Conservation (phyloP, 2,113 vertebrate genomes). For the Cheilinus undulatus region DNA sequence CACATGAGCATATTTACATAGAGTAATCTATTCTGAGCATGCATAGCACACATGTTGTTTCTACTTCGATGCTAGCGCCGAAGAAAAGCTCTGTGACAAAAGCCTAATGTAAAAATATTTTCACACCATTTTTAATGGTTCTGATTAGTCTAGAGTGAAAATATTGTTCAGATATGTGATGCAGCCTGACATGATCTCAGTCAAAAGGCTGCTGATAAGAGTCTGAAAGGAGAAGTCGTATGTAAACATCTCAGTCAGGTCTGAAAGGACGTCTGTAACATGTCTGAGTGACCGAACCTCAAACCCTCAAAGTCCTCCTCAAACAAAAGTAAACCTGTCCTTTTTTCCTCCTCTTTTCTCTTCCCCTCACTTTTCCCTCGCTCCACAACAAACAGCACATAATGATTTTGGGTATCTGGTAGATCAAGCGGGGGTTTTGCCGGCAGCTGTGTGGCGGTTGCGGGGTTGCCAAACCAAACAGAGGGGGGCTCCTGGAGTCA, state of each 20-base stretch:
- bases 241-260: constrained; percentile 42
- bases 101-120: background rate
- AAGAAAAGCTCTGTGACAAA: background rate
- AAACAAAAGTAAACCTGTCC: constrained; percentile 63
- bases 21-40: too few relatives aligned
- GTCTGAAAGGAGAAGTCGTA: constrained; percentile 21
- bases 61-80: background rate
- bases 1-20: background rate
- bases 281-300: constrained; percentile 53
- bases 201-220: constrained; percentile 28
- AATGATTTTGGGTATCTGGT: constrained; percentile 75
- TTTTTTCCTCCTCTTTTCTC: constrained; percentile 35
- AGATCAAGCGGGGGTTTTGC: constrained; percentile 68
- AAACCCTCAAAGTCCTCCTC: constrained; percentile 61
- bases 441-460: constrained; percentile 67
- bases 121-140: background rate
- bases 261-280: constrained; percentile 43
- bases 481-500: constrained; percentile 70
- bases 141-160: background rate
- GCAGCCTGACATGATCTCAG: background rate
- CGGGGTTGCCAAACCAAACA: constrained; percentile 78
- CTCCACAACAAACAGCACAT: constrained; percentile 69
- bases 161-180: constrained; percentile 6
- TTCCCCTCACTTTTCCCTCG: constrained; percentile 32
- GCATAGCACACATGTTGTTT: background rate